These are phyloP conservation scores for Carduelis carduelis DNA, from an alignment of 2,797 vertebrate species.

Conservation along the genomic window DNA sequence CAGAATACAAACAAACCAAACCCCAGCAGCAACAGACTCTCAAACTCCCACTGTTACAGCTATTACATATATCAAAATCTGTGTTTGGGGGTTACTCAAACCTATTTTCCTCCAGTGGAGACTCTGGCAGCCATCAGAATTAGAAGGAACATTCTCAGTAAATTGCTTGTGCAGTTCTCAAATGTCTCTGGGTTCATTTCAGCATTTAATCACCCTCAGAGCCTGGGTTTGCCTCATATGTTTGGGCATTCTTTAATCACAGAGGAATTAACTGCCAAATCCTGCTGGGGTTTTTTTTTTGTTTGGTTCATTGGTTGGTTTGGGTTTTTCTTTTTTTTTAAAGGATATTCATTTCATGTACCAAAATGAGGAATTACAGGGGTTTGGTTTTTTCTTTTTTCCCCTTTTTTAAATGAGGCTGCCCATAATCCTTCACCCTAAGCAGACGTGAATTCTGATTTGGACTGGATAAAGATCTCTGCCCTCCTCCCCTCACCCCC, in stretches of 20 bases:
- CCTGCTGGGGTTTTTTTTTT: neutral
- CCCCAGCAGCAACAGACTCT: neutral
- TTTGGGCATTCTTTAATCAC: neutral
- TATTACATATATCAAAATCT: neutral
- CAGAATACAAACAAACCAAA: neutral
- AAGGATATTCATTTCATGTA: neutral
- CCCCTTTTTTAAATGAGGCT: neutral
- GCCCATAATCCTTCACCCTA: too few species aligned
- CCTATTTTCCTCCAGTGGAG: neutral
- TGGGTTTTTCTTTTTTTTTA: neutral
- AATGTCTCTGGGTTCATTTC: neutral
- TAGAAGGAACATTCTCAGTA: neutral
- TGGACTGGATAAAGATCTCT: neutral
- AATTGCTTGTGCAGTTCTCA: neutral
- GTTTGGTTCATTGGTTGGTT: neutral
- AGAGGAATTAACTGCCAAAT: neutral
- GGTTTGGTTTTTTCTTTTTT: accelerated
- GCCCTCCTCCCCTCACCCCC: neutral
- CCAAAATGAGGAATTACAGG: neutral
- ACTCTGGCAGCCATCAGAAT: neutral
- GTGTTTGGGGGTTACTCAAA: neutral
- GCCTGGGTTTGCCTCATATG: neutral
- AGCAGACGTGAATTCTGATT: neutral
- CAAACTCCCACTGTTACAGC: neutral
- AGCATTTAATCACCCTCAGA: neutral